Conservation (phyloP, 2,113 vertebrate genomes). For the Setophaga coronata region DNA sequence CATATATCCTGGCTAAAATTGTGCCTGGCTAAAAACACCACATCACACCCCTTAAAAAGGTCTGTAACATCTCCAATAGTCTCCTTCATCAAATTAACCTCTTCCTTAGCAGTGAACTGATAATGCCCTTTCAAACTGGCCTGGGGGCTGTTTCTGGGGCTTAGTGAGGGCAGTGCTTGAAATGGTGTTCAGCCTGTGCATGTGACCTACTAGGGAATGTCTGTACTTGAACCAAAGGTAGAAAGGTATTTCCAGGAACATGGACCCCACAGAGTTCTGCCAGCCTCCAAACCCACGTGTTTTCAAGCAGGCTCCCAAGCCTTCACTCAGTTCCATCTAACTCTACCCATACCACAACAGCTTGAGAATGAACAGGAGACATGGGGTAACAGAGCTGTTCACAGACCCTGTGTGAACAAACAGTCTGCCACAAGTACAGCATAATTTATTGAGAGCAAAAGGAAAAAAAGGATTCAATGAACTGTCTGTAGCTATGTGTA, state of each 20-base stretch:
- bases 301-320: not conserved
- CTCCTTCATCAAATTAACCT: not conserved
- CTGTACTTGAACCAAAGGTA: not conserved
- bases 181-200: not conserved
- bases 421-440: not conserved
- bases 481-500: not conserved
- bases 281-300: not conserved
- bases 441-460: not conserved
- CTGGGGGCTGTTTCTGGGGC: not conserved
- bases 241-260: not conserved
- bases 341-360: rapidly evolving
- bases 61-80: not conserved
- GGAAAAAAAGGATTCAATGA: not conserved
- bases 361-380: not conserved
- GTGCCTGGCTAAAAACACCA: not conserved
- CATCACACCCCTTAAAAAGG: not conserved
- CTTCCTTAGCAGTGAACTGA: not conserved
- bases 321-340: not conserved
- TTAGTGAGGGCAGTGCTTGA: not conserved
- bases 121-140: not conserved
- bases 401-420: not conserved
- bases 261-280: not conserved
- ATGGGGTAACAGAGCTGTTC: not conserved
- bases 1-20: not conserved
- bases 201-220: not conserved